These are phyloP conservation scores for Protobothrops flavoviridis DNA, from an alignment of 2,113 vertebrate species.

Conservation along the genomic window DNA sequence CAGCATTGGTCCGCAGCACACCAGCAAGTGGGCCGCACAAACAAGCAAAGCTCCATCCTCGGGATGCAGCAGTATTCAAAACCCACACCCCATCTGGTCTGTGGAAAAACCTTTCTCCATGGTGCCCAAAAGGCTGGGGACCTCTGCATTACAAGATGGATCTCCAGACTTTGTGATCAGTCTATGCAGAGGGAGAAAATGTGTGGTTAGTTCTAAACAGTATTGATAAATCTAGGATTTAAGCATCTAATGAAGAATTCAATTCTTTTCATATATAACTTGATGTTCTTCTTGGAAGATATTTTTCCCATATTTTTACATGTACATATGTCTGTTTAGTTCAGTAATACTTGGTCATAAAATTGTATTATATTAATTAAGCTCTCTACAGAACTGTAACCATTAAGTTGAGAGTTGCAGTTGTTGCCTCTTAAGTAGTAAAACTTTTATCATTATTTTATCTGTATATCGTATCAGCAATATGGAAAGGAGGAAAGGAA, in stretches of 20 bases:
- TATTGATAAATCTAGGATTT: not conserved
- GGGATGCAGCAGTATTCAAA: too few relatives aligned
- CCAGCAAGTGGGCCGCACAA: too few relatives aligned
- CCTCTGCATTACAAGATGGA: not conserved
- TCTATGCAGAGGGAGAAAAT: not conserved
- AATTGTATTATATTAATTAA: not conserved
- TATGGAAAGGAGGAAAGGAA: not conserved
- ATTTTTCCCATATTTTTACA: not conserved
- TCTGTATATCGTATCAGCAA: not conserved
- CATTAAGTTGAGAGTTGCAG: not conserved
- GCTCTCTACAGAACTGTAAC: not conserved
- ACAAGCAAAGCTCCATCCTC: too few relatives aligned
- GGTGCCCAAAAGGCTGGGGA: too few relatives aligned
- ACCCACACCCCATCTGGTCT: too few relatives aligned
- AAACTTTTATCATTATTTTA: not conserved
- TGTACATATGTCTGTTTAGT: not conserved
- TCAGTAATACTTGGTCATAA: not conserved
- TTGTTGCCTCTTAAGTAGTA: not conserved
- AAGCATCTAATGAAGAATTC: not conserved
- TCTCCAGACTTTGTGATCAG: not conserved
- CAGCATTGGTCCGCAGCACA: too few relatives aligned
- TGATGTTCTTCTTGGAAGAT: not conserved
- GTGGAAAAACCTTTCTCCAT: too few relatives aligned
- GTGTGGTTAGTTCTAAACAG: not conserved
- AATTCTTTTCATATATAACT: not conserved